A percentile compares a stretch with the other conserved stretches of the same genome.
Evolutionary conservation across 2,888 invertebrate species (phyloP).

Genomic region (Plusia festucae): DNA sequence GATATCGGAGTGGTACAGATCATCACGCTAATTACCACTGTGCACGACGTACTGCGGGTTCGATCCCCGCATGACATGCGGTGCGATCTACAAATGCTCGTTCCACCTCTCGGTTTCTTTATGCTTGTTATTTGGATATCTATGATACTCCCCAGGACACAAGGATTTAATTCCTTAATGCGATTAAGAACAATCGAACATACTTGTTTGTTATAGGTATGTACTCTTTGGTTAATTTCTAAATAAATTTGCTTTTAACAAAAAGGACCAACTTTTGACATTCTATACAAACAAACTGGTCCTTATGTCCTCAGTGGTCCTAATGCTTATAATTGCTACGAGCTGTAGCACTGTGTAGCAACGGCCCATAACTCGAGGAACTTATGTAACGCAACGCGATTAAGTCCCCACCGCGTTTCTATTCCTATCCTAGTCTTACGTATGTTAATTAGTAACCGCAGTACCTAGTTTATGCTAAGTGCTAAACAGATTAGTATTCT

Average conservation of each 20-base stretch:
- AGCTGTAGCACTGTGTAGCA: conserved; percentile 9
- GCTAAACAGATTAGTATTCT: conserved; percentile 1
- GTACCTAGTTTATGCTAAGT: conserved; percentile 14
- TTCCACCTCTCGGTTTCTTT: too few relatives aligned
- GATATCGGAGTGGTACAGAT: too few relatives aligned
- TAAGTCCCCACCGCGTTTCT: conserved; percentile 27
- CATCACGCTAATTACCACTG: too few relatives aligned
- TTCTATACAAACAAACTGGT: background rate
- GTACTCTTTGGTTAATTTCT: too few relatives aligned
- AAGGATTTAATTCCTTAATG: too few relatives aligned
- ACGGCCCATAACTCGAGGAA: conserved; percentile 14
- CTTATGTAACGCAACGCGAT: conserved; percentile 39
- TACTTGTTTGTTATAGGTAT: too few relatives aligned
- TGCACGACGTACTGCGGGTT: too few relatives aligned
- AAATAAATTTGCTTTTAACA: background rate
- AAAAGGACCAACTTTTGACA: conserved; percentile 7
- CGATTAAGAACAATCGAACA: too few relatives aligned
- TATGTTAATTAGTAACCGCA: conserved; percentile 48
- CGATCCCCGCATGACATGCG: too few relatives aligned
- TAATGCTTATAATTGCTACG: conserved; percentile 21
- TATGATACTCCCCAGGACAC: too few relatives aligned
- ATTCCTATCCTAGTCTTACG: conserved; percentile 39
- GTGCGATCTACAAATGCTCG: too few relatives aligned
- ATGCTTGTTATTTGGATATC: too few relatives aligned
- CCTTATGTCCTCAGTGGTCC: conserved; percentile 12